Evolutionary conservation across 2,888 invertebrate genomes (phyloP).

Genomic region (Leptopilina syphax): DNA sequence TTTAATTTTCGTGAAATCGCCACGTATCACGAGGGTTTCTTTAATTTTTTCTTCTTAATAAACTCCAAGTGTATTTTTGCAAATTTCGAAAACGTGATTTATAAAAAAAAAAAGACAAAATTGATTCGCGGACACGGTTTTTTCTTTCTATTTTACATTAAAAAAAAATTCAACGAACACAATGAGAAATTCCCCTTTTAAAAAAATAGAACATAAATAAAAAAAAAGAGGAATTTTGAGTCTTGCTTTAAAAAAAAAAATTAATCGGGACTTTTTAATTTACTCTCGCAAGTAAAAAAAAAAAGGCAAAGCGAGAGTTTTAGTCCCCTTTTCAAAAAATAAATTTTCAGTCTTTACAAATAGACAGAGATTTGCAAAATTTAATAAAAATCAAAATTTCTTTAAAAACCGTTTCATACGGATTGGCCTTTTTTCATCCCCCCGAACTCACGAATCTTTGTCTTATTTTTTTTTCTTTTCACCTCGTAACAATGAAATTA

Average conservation of each 20-base stretch:
- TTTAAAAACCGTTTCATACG: conserved; percentile 43
- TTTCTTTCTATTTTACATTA: conserved; percentile 7
- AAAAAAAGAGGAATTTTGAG: not conserved
- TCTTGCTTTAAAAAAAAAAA: not conserved
- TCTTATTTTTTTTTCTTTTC: conserved; percentile 54
- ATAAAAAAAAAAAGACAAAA: conserved; percentile 14
- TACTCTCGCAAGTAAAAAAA: conserved; percentile 61
- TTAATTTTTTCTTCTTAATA: conserved; percentile 29
- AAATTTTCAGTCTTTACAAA: no score
- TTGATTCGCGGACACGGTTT: conserved; percentile 17
- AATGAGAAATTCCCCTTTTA: not conserved
- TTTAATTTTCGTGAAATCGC: conserved; percentile 45
- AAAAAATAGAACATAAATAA: not conserved
- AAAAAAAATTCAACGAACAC: not conserved
- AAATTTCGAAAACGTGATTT: conserved; percentile 46
- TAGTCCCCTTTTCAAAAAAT: no score
- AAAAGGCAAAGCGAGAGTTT: not conserved
- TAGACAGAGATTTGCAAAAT: not conserved
- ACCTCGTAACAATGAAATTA: conserved; percentile 65
- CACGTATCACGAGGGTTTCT: conserved; percentile 62
- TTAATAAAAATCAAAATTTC: not conserved
- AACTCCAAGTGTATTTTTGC: conserved; percentile 55
- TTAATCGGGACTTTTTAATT: conserved; percentile 1
- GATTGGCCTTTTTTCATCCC: not conserved
- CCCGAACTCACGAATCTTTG: conserved; percentile 34